These are phyloP conservation scores for Furnarius figulus DNA, from an alignment of 2,113 vertebrate genomes.

Conservation along the genomic window DNA sequence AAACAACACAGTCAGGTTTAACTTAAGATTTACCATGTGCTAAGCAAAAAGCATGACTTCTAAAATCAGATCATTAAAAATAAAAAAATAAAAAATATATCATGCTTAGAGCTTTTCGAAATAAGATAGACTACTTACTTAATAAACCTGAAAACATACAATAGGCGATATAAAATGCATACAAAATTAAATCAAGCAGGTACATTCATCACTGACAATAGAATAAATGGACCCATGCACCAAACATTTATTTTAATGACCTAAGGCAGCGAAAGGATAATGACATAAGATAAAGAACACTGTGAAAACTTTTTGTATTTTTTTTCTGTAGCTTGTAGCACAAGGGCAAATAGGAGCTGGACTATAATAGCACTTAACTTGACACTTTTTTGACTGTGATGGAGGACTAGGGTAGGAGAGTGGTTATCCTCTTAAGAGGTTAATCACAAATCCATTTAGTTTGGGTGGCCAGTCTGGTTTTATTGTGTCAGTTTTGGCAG, in stretches of 20 bases:
- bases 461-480: slow-evolving; percentile 49
- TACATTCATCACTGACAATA: slow-evolving; percentile 77
- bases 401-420: slow-evolving; percentile 14
- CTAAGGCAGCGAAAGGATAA: slow-evolving; percentile 62
- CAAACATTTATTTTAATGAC: slow-evolving; percentile 79
- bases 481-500: slow-evolving; percentile 52
- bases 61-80: slow-evolving; percentile 20
- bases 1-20: not conserved
- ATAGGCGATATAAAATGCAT: slow-evolving; percentile 68
- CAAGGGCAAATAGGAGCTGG: not conserved
- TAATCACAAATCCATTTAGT: slow-evolving; percentile 73
- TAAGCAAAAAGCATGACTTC: slow-evolving; percentile 21
- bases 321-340: slow-evolving; percentile 26
- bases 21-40: not conserved
- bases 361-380: slow-evolving; percentile 18
- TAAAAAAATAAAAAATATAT: not conserved
- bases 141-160: slow-evolving; percentile 70
- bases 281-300: slow-evolving; percentile 62
- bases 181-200: slow-evolving; percentile 73
- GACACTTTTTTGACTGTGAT: slow-evolving; percentile 62
- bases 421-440: slow-evolving; percentile 57
- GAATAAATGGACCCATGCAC: slow-evolving; percentile 69
- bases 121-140: slow-evolving; percentile 61
- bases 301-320: slow-evolving; percentile 21
- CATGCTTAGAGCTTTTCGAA: not conserved